Conservation (phyloP, 30 jellyfish, hydroid and myxozoan species). For the Turritopsis dohrnii region DNA sequence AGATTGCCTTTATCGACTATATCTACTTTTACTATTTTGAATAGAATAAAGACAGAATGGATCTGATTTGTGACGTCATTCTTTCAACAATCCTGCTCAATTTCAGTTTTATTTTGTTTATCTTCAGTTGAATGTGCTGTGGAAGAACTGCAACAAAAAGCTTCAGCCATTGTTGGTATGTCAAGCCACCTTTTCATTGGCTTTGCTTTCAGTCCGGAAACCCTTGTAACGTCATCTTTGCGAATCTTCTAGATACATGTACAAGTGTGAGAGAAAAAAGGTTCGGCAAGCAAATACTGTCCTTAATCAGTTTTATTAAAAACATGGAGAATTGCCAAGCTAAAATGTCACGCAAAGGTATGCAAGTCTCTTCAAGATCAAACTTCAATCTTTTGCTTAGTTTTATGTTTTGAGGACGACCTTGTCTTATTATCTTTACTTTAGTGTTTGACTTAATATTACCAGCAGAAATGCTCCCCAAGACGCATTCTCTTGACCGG, state of each 20-base stretch:
- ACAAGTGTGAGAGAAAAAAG: background rate
- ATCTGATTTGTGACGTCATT: no score
- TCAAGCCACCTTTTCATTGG: background rate
- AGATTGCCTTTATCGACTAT: background rate
- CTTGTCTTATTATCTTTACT: background rate
- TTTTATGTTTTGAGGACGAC: no score
- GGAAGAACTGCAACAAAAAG: constrained; percentile 46
- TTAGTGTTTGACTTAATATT: background rate
- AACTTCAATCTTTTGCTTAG: no score
- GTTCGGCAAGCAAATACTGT: background rate
- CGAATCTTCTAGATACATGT: background rate
- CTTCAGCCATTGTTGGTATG: constrained; percentile 49
- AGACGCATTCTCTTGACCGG: constrained; percentile 52
- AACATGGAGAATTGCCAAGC: background rate
- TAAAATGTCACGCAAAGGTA: background rate
- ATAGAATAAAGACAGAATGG: background rate
- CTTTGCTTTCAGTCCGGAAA: no score
- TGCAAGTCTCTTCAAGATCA: background rate
- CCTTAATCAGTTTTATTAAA: background rate
- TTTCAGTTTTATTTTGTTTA: no score
- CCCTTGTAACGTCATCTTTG: no score
- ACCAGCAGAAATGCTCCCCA: constrained; percentile 46
- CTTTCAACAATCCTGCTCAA: no score
- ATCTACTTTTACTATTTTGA: background rate
- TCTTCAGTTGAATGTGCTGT: constrained; percentile 61